These are phyloP conservation scores for Acridotheres tristis DNA, from an alignment of 2,797 vertebrate genomes.

Conservation along the genomic window DNA sequence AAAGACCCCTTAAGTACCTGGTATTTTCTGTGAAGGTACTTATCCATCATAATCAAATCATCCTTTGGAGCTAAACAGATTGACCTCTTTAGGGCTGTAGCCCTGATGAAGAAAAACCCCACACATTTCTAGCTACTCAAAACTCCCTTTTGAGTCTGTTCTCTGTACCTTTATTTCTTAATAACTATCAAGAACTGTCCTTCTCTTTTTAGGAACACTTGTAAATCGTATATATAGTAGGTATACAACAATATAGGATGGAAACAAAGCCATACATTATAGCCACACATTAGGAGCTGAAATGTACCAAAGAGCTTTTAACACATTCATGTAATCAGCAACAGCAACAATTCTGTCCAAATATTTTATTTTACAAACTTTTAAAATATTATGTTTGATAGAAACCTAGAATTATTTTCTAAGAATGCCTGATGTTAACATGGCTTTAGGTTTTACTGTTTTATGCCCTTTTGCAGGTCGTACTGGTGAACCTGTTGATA, in stretches of 20 bases:
- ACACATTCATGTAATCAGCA: not conserved
- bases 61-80: conserved; percentile 46
- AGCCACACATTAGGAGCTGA: not conserved
- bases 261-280: not conserved
- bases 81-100: conserved; percentile 44
- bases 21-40: conserved; percentile 45
- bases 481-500: conserved; percentile 84
- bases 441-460: not conserved
- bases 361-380: not conserved
- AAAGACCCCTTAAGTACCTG: conserved; percentile 34
- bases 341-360: not conserved
- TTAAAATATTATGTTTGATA: not conserved
- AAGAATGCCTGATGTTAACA: not conserved
- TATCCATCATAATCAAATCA: conserved; percentile 63
- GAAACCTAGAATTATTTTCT: not conserved
- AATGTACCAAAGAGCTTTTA: not conserved
- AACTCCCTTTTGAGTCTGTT: not conserved
- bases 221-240: not conserved
- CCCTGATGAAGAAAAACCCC: not conserved
- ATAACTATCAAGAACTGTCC: not conserved
- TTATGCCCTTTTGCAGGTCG: conserved; percentile 69
- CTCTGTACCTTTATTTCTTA: not conserved
- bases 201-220: not conserved
- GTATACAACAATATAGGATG: not conserved
- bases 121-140: not conserved